Evolutionary conservation across 2,888 invertebrate genomes (phyloP), one percentile per base, ranked within the genome.

Genomic region (Heteropelma amictum): DNA sequence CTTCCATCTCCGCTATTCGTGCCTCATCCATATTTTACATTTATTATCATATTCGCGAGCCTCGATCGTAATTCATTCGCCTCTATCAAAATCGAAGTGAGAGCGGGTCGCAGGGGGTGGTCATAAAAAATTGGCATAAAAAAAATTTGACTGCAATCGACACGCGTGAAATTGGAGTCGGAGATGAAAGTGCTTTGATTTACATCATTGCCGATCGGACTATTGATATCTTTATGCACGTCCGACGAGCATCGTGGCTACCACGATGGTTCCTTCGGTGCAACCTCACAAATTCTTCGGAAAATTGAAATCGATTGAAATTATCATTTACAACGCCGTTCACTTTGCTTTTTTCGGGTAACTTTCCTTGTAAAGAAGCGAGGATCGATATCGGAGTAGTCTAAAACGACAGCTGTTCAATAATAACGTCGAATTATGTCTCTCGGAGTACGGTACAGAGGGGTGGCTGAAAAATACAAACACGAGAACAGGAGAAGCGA

Each of bases 11-110:
- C 42, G 21, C 45, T 65, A 38, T 65, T 75, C 76, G 72, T 68
- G 68, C n/a, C n/a, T 72, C 28, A 67, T 56, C 78, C 83, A 82
- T 84, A 85, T 87, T 87, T 85, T 83, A 85, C 86, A 81, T 85
- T 86, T 88, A 88, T 88, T 87, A 88, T 88, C 87, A 86, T 86
- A 87, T 85, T 85, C 83, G 73, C 73, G 81, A 82, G 83, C 79
- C 69, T 45, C 81, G 79, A 85, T 83, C 84, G 82, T 84, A 81
- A 86, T 84, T 85, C 83, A 84, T 83, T 82, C 78, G 79, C 82
- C 79, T 80, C 80, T 80, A 75, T 76, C 75, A 51, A 58, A 51
- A 23, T 63, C 45, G 60, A 42, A 54, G 14, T 65, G 56, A 58
- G 40, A n/a, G 54, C 1, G 23, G 51, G 51, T 35, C 68, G 30